phyloP scores from a whole-genome alignment of 2,113 vertebrate species.

The Galeopterus variegatus region DNA sequence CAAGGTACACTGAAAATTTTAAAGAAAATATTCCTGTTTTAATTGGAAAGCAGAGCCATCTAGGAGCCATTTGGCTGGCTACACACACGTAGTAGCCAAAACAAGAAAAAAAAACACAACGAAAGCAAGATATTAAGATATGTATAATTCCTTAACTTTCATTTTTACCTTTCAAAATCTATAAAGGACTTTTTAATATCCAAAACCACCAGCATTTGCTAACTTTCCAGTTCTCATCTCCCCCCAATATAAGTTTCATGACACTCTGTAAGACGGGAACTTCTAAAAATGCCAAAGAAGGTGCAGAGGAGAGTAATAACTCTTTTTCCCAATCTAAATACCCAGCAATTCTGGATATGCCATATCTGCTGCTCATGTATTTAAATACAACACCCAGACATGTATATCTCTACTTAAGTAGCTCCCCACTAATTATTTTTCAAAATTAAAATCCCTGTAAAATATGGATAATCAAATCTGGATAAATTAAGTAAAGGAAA shows the following conservation, averaged over 20 bases:
- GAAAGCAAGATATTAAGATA: constrained; percentile 37
- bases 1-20: not conserved
- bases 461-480: constrained; percentile 35
- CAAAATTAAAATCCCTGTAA: constrained; percentile 58
- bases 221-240: constrained; percentile 25
- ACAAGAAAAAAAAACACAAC: not conserved
- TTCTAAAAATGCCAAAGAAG: constrained; percentile 54
- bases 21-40: constrained; percentile 45
- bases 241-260: constrained; percentile 42
- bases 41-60: not conserved
- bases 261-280: constrained; percentile 27
- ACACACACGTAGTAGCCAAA: constrained; percentile 53
- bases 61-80: not conserved
- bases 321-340: constrained; percentile 33
- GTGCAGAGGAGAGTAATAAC: not conserved
- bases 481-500: constrained; percentile 62
- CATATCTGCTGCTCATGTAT: not conserved
- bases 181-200: constrained; percentile 18
- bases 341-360: not conserved
- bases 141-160: constrained; percentile 3
- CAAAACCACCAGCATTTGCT: not conserved
- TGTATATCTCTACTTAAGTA: fast-evolving
- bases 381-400: constrained; percentile 34
- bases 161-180: constrained; percentile 64
- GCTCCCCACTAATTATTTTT: not conserved